Conservation (phyloP, 2,888 invertebrate genomes). For the Lacanobia oleracea region DNA sequence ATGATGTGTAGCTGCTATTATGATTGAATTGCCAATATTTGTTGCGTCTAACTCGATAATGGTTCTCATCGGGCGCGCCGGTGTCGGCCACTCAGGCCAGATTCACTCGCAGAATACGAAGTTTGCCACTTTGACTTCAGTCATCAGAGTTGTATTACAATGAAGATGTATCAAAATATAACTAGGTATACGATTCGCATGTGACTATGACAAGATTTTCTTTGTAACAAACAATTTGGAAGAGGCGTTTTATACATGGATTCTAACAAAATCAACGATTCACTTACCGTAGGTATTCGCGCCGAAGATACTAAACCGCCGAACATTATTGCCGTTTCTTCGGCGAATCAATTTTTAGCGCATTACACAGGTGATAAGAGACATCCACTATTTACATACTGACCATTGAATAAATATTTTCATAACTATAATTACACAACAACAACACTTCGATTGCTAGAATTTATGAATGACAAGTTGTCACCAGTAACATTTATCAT, state of each 20-base stretch:
- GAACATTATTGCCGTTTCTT: constrained; percentile 59
- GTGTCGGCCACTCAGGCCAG: constrained; percentile 31
- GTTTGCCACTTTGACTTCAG: constrained; percentile 16
- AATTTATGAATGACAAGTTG: constrained; percentile 47
- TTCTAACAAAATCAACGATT: constrained; percentile 15
- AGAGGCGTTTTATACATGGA: constrained; percentile 1
- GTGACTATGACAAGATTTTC: constrained; percentile 6
- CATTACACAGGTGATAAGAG: constrained; percentile 51
- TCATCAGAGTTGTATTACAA: constrained; percentile 3
- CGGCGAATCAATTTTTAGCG: constrained; percentile 35
- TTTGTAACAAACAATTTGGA: background rate
- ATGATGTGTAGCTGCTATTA: constrained; percentile 47
- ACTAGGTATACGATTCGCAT: background rate
- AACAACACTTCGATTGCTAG: constrained; percentile 51
- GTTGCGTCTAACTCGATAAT: constrained; percentile 65
- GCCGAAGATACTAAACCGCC: constrained; percentile 53
- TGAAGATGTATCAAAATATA: background rate
- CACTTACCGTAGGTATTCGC: constrained; percentile 65
- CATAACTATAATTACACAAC: constrained; percentile 61
- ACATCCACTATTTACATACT: constrained; percentile 53
- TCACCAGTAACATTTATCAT: constrained; percentile 50
- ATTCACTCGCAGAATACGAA: constrained; percentile 43
- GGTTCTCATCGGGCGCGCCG: constrained; percentile 50
- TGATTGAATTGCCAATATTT: constrained; percentile 66
- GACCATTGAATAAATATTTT: constrained; percentile 60